Evolutionary conservation across 2,888 invertebrate genomes (phyloP), one percentile per base, ranked within the genome.

Genomic region (Parascotia fuliginaria): DNA sequence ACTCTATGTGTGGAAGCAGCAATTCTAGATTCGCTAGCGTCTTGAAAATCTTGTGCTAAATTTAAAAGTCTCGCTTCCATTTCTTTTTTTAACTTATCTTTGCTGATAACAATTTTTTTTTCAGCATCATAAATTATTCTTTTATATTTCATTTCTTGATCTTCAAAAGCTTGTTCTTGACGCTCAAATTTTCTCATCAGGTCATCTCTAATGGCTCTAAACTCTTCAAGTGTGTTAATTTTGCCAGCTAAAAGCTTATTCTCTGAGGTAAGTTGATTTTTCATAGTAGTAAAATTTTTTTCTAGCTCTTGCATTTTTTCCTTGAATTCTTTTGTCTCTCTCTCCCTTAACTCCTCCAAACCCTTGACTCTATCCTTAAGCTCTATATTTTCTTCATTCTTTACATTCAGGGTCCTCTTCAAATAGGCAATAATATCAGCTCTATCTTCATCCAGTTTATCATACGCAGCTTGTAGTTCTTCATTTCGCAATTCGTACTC

Each of bases 1-100:
- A 97, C 95, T 48, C 97, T 93, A 60, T 98, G 97, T 0, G 97
- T 98, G 0, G 97, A 96, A n/a, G 97, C 96, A 0, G 98, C 97
- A 77, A 98, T 97, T 48, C 97, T 94, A 44, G 97, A 89, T 78
- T 97, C 96, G 38, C 96, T 97, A 2, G 97, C 96, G 71, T 96
- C 95, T 66, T 97, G 95, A 74, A 98, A 98, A 73, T 97, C 96
- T 64, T 96, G 94, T 0, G 97, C 96, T 0, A 98, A 92, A 67
- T 96, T 94, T 47, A 96, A 89, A 9, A 98, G 91, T 48, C 95
- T 94, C 11, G 94, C 94, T 77, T 97, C 96, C 94, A 98, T 97
- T 81, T 98, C 97, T 73, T 95, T 96, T 74, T 97, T 97, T 33
- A 97, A 81, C 49, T 96, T 95, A 74, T 94, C 96, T 89, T 97